These are phyloP conservation scores for Vanessa atalanta DNA, from an alignment of 1,140 invertebrate species.

Conservation along the genomic window DNA sequence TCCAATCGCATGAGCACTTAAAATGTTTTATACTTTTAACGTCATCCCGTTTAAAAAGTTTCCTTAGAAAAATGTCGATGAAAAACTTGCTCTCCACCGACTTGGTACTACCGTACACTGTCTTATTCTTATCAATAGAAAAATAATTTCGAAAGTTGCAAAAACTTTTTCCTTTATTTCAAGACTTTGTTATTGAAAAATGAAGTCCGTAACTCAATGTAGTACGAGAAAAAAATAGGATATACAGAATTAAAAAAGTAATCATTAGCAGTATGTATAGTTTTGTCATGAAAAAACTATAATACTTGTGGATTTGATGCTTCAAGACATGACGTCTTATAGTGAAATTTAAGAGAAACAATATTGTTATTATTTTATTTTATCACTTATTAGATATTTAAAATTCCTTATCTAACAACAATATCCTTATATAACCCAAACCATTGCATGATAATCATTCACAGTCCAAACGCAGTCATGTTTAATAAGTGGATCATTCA, in stretches of 20 bases:
- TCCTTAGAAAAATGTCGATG: constrained; percentile 15
- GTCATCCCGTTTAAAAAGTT: constrained; percentile 11
- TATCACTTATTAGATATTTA: no score
- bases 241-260: no score
- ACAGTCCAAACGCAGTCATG: constrained; percentile 21
- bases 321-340: no score
- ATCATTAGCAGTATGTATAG: no score
- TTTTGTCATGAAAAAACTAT: no score
- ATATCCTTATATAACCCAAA: neutral
- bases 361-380: no score
- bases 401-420: neutral
- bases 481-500: constrained; percentile 55
- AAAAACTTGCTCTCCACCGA: neutral
- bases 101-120: constrained; percentile 3
- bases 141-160: constrained; percentile 1
- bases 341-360: no score
- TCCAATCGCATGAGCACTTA: constrained; percentile 13
- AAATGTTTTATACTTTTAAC: constrained; percentile 9
- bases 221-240: no score
- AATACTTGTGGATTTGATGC: no score
- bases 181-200: neutral
- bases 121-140: neutral
- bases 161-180: constrained; percentile 1
- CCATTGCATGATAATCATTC: constrained; percentile 3
- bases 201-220: no score